A percentile compares a stretch with the other conserved stretches of the same genome.
phyloP scores from a whole-genome alignment of 2,888 invertebrate genomes.

The Tetrapedia diversipes region DNA sequence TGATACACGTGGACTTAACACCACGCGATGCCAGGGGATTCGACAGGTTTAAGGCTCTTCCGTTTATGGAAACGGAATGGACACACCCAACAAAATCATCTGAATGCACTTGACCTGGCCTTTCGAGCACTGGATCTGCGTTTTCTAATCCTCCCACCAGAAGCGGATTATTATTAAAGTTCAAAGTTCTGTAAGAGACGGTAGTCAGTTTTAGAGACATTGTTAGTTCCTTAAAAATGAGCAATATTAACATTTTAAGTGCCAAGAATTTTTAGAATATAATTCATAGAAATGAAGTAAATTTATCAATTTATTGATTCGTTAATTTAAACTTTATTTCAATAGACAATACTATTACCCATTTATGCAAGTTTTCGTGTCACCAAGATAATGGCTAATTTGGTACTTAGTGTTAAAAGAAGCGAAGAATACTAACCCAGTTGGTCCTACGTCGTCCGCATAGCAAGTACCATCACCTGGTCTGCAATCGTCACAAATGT shows the following conservation, averaged over 20 bases:
- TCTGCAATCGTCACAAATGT: constrained; percentile 92
- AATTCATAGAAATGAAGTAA: no score
- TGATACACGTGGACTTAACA: constrained; percentile 90
- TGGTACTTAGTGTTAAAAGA: background rate
- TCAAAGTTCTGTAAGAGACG: constrained; percentile 88
- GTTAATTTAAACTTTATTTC: no score
- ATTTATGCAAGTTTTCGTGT: no score
- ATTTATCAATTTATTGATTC: no score
- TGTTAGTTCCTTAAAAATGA: background rate
- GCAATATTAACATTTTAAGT: background rate
- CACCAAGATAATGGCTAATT: no score
- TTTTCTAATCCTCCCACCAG: constrained; percentile 93
- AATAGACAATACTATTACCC: no score
- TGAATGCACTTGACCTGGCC: constrained; percentile 94
- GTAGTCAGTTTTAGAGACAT: background rate
- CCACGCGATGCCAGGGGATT: constrained; percentile 89
- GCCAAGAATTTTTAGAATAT: no score
- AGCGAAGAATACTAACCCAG: constrained; percentile 87
- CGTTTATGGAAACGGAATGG: constrained; percentile 95
- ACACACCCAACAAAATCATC: constrained; percentile 98
- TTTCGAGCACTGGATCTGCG: constrained; percentile 93
- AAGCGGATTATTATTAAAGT: constrained; percentile 94
- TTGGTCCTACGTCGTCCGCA: constrained; percentile 92
- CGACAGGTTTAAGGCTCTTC: constrained; percentile 91
- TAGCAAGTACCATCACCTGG: constrained; percentile 93